Evolutionary conservation across 2,113 vertebrate genomes (phyloP).

Genomic region (Anser cygnoides): DNA sequence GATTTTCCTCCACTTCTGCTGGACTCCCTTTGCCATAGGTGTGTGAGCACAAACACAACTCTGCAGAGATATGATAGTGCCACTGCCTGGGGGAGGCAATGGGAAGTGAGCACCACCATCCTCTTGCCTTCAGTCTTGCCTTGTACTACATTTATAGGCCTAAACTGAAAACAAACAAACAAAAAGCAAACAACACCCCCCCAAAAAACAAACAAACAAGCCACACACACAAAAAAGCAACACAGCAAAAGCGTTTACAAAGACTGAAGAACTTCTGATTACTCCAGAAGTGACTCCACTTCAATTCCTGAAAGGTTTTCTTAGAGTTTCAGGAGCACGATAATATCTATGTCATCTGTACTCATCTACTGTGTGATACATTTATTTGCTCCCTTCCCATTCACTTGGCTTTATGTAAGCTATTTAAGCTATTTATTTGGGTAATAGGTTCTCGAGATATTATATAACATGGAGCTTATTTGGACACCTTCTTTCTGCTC

Average conservation of each 20-base stretch:
- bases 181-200: too few species aligned
- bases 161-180: background rate
- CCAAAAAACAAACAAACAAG: background rate
- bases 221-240: background rate
- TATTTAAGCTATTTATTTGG: background rate
- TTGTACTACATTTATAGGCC: background rate
- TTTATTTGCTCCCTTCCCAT: background rate
- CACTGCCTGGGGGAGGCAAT: background rate
- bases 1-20: background rate
- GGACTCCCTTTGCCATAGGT: background rate
- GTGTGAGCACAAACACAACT: background rate
- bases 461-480: background rate
- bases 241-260: background rate
- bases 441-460: background rate
- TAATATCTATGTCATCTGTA: background rate
- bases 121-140: background rate
- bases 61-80: background rate
- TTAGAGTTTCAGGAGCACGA: background rate
- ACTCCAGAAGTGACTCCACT: background rate
- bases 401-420: background rate
- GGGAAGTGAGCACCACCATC: background rate
- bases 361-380: rapidly evolving
- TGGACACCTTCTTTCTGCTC: background rate
- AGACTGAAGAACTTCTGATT: background rate
- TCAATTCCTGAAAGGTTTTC: background rate